Percentiles rank a stretch among this genome's conserved stretches.
Conservation (phyloP, 2,113 vertebrate species). For the Microtus ochrogaster region DNA sequence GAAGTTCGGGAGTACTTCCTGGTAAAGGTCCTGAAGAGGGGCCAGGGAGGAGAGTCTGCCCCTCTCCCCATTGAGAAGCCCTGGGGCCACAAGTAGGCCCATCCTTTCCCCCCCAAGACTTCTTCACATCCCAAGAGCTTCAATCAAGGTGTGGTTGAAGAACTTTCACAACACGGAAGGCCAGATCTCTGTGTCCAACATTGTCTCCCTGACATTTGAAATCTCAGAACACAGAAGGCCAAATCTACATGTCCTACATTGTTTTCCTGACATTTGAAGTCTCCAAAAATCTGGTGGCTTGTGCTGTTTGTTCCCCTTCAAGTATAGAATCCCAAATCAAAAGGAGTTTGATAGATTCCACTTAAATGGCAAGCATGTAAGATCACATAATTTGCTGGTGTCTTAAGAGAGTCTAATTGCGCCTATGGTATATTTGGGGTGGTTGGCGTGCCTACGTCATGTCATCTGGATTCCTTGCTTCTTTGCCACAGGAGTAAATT, state of each 20-base stretch:
- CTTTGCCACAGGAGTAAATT: not conserved
- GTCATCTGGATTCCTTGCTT: constrained; percentile 1
- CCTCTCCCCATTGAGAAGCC: not conserved
- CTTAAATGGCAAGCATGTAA: no score
- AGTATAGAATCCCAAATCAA: not conserved
- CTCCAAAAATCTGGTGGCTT: constrained; percentile 1
- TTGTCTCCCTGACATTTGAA: not conserved
- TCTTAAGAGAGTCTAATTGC: not conserved
- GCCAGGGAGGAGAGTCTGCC: not conserved
- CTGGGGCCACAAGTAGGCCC: accelerated
- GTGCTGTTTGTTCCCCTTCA: not conserved
- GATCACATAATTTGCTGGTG: not conserved
- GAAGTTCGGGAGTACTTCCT: not conserved
- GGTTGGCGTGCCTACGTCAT: not conserved
- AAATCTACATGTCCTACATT: not conserved
- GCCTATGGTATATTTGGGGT: not conserved
- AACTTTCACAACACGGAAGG: constrained; percentile 13
- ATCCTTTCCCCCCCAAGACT: not conserved
- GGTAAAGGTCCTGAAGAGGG: not conserved
- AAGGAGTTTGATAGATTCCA: not conserved
- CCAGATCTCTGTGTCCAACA: not conserved
- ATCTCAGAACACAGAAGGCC: constrained; percentile 23
- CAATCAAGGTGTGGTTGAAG: not conserved
- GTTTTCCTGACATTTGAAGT: not conserved
- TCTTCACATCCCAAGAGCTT: not conserved